Conservation (phyloP, 2,797 vertebrate genomes). For the Novumbra hubbsi region DNA sequence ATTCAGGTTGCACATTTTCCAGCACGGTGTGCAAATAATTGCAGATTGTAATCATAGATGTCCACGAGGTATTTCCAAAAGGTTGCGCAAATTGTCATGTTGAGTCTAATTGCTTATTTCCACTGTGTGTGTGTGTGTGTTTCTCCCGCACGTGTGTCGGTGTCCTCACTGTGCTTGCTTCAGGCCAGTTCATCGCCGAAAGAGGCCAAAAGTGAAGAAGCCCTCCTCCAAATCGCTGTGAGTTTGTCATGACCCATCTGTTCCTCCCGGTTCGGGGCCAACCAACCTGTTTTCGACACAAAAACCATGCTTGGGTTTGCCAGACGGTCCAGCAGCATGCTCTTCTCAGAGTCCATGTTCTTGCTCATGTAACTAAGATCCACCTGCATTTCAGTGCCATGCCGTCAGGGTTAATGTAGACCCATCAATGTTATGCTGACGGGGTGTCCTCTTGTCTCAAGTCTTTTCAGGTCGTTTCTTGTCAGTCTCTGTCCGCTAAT, state of each 20-base stretch:
- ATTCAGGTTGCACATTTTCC: conserved; percentile 43
- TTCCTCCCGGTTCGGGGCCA: conserved; percentile 60
- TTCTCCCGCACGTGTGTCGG: conserved; percentile 48
- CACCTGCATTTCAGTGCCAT: conserved; percentile 1
- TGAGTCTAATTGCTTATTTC: conserved; percentile 66
- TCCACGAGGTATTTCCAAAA: not conserved
- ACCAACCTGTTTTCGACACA: conserved; percentile 47
- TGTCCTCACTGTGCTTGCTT: conserved; percentile 69
- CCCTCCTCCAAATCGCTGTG: conserved; percentile 93
- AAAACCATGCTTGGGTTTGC: conserved; percentile 34
- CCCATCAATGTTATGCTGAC: conserved; percentile 47
- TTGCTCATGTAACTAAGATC: not conserved
- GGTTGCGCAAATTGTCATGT: conserved; percentile 31
- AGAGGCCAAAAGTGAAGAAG: conserved; percentile 97
- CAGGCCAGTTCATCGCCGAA: conserved; percentile 97
- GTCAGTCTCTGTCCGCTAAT: conserved; percentile 41
- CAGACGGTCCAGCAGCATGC: conserved; percentile 54
- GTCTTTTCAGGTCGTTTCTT: conserved; percentile 34
- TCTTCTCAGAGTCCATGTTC: not conserved
- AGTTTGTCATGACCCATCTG: conserved; percentile 82
- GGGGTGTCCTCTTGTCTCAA: conserved; percentile 25
- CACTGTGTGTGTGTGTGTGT: conserved; percentile 56
- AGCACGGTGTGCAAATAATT: conserved; percentile 16
- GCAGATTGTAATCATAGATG: not conserved
- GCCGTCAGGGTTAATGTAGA: conserved; percentile 24